Evolutionary conservation across 2,113 vertebrate genomes (phyloP).

Genomic region (Podiceps cristatus): DNA sequence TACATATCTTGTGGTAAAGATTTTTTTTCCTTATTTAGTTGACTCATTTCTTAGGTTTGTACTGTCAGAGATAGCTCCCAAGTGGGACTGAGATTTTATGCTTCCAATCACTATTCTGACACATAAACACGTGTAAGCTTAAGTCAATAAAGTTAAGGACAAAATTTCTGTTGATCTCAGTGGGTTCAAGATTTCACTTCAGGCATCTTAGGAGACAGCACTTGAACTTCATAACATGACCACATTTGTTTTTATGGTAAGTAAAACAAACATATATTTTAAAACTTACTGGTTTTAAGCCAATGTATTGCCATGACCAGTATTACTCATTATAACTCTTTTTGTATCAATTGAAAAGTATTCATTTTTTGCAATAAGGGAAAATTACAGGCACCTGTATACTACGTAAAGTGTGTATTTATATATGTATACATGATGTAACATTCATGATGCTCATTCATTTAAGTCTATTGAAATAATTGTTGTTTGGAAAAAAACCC

Average conservation of each 20-base stretch:
- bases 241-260: not conserved
- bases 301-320: not conserved
- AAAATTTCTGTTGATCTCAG: not conserved
- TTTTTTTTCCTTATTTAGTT: not conserved
- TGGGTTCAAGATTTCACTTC: not conserved
- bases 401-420: not conserved
- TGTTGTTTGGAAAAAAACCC: not conserved
- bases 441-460: not conserved
- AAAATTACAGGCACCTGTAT: not conserved
- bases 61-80: not conserved
- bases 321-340: not conserved
- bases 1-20: not conserved
- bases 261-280: not conserved
- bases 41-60: not conserved
- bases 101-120: not conserved
- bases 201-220: not conserved
- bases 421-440: not conserved
- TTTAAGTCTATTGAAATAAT: not conserved
- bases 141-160: not conserved
- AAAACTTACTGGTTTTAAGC: not conserved
- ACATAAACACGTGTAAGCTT: not conserved
- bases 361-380: not conserved
- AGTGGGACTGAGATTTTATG: not conserved
- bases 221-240: not conserved
- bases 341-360: not conserved